These are phyloP conservation scores for Bufo bufo DNA, from an alignment of 2,113 vertebrate species.

Conservation along the genomic window DNA sequence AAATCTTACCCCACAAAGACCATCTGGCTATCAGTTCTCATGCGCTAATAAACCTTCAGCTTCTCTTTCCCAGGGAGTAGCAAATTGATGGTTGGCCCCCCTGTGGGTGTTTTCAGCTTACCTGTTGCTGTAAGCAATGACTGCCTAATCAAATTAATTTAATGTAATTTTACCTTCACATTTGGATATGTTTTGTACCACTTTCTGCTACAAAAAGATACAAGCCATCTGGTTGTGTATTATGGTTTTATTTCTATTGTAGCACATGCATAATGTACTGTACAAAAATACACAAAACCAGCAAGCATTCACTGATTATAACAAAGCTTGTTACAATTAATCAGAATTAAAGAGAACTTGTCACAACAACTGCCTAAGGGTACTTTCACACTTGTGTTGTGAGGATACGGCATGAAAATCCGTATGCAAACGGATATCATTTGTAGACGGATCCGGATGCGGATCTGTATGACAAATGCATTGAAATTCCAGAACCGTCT, in stretches of 20 bases:
- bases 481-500: too few relatives aligned
- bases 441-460: too few relatives aligned
- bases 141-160: conserved; percentile 19
- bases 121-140: neutral
- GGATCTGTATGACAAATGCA: too few relatives aligned
- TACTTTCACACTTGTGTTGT: too few relatives aligned
- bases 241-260: neutral
- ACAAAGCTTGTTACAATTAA: too few relatives aligned
- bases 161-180: neutral
- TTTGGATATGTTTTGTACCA: neutral
- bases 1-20: conserved; percentile 77
- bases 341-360: too few relatives aligned
- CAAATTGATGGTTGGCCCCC: conserved; percentile 62
- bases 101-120: neutral
- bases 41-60: conserved; percentile 71
- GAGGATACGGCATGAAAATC: too few relatives aligned
- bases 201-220: neutral
- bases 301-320: too few relatives aligned
- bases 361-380: too few relatives aligned
- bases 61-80: conserved; percentile 67
- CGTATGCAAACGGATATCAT: too few relatives aligned
- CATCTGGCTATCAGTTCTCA: conserved; percentile 77
- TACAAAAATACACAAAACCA: neutral
- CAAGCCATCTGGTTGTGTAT: neutral
- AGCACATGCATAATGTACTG: too few relatives aligned